Evolutionary conservation across 2,113 vertebrate species (phyloP).

Genomic region (Nymphicus hollandicus): DNA sequence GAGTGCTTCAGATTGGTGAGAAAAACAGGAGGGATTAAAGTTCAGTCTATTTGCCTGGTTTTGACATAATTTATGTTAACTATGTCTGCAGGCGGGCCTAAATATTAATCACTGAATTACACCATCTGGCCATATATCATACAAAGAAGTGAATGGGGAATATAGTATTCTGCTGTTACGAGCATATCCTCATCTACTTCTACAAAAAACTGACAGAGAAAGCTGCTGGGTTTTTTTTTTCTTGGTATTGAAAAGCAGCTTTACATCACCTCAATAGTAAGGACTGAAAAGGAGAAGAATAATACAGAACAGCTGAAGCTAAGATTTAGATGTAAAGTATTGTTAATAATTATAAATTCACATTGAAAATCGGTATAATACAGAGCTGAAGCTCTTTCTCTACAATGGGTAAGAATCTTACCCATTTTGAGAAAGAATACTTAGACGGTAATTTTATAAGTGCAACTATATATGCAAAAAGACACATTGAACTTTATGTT

Average conservation of each 20-base stretch:
- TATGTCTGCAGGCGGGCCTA: background rate
- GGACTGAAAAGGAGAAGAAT: background rate
- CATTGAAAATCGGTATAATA: background rate
- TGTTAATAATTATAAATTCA: background rate
- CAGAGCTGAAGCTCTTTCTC: background rate
- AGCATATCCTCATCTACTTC: background rate
- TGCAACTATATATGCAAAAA: background rate
- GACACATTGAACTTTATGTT: background rate
- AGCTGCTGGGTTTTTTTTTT: background rate
- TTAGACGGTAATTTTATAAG: background rate
- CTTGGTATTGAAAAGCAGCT: background rate
- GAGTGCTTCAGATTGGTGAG: background rate
- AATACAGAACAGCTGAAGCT: background rate
- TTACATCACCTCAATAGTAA: background rate
- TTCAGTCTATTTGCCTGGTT: slow-evolving; percentile 4
- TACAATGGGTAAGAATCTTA: background rate
- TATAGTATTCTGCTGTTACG: background rate
- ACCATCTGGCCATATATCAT: slow-evolving; percentile 24
- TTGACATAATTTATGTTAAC: slow-evolving; percentile 38
- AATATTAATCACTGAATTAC: slow-evolving; percentile 36
- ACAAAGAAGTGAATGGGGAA: background rate
- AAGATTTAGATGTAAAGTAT: background rate
- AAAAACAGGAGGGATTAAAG: background rate
- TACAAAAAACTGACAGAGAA: background rate
- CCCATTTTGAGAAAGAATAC: background rate